Percentiles rank a stretch among this genome's conserved stretches.
Conservation (phyloP, 2,113 vertebrate genomes). For the Sylvia atricapilla region DNA sequence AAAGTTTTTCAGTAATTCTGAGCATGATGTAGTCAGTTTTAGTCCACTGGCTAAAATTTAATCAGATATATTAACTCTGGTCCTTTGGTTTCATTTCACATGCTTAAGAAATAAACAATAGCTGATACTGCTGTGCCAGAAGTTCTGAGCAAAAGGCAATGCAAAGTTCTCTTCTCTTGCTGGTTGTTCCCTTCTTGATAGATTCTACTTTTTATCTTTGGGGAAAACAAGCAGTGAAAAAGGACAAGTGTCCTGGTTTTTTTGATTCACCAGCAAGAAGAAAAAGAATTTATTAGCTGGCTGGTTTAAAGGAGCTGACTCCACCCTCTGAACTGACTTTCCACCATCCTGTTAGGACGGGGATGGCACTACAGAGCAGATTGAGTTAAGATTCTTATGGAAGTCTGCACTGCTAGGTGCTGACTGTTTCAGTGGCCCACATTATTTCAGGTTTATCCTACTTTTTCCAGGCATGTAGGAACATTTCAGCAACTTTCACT, state of each 20-base stretch:
- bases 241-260: not conserved
- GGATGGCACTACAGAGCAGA: not conserved
- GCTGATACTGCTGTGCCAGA: not conserved
- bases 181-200: not conserved
- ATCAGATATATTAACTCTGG: not conserved
- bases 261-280: not conserved
- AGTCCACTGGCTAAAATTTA: not conserved
- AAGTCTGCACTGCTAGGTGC: not conserved
- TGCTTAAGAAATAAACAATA: not conserved
- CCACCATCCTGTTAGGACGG: not conserved
- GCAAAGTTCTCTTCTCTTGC: not conserved
- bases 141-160: not conserved
- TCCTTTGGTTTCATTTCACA: not conserved
- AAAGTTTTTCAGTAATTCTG: not conserved
- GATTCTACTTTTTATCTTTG: not conserved
- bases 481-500: not conserved
- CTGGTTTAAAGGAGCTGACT: not conserved
- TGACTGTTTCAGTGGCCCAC: not conserved
- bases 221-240: not conserved
- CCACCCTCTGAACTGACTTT: not conserved
- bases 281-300: not conserved
- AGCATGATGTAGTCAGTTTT: not conserved
- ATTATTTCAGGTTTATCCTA: not conserved
- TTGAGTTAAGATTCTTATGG: not conserved
- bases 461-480: not conserved